These are phyloP conservation scores for Dipodomys merriami DNA, from an alignment of 2,113 vertebrate species.

Conservation along the genomic window DNA sequence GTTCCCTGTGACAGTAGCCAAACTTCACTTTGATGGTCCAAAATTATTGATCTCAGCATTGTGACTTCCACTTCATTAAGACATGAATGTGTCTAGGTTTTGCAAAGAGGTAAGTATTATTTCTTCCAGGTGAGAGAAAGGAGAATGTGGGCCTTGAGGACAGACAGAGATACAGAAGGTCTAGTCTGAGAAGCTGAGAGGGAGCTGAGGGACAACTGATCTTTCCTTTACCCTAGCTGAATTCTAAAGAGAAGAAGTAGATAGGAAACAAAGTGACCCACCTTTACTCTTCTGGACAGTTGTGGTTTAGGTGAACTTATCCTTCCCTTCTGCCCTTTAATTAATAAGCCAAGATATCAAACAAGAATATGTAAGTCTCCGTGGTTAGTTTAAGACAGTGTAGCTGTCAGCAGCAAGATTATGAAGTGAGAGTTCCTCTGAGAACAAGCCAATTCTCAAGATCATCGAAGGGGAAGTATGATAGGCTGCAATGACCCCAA, in stretches of 20 bases:
- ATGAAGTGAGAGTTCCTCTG: not conserved
- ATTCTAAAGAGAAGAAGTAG: not conserved
- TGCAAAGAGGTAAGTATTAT: not conserved
- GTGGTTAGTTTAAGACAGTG: not conserved
- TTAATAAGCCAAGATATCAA: not conserved
- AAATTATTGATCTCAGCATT: not conserved
- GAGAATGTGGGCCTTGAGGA: not conserved
- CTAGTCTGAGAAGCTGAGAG: not conserved
- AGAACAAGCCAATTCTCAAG: not conserved
- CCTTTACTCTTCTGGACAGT: not conserved
- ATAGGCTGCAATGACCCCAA: rapidly evolving
- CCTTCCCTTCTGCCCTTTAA: not conserved
- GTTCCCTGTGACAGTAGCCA: not conserved
- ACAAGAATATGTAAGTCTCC: not conserved
- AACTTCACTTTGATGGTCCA: not conserved
- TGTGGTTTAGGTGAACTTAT: not conserved
- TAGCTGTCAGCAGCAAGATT: not conserved
- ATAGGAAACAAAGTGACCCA: not conserved
- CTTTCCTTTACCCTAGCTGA: not conserved
- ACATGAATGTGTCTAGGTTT: not conserved
- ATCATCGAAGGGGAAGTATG: not conserved
- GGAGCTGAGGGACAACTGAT: not conserved
- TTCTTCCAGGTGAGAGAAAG: not conserved
- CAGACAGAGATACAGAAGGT: not conserved
- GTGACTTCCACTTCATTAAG: not conserved